Evolutionary conservation across 2,113 vertebrate species (phyloP), one percentile per base, ranked within the genome.

Genomic region (Sebastes fasciatus): DNA sequence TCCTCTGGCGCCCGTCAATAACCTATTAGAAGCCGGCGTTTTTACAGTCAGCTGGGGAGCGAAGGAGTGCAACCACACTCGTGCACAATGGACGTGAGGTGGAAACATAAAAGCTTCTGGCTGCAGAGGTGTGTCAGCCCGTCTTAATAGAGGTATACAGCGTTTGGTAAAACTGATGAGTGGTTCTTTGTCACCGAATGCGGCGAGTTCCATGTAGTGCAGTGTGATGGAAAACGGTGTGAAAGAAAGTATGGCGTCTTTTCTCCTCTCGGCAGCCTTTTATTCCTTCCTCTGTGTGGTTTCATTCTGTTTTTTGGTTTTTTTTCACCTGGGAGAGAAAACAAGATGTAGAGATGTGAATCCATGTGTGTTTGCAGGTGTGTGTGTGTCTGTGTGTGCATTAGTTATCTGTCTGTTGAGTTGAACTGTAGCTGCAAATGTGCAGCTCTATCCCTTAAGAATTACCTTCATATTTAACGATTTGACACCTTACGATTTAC

Each of bases 1-100:
- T 89, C 76, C 80, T 79, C 86, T 89, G 86, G 86, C 79, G 87
- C 80, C 88, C 73, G 89, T 95, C 95, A 91, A 94, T 95, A 95
- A 93, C 94, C 95, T 94, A 94, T 95, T 93, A 95, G 91, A 90
- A 83, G 85, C 90, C 71, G 70, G 83, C 67, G 55, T 94, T 95
- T 92, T 95, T 94, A 93, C 92, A 86, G 84, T 94, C 91, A 94
- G 88, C 91, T 88, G 86, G 89, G 89, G 92, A 90, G 83, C 66
- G 74, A 88, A 64, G 49, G 62, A 65, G 49, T 17, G 69, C 42
- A 48, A 4, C 60, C 77, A 16, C 70, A 70, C 68, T 23, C 9
- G 1, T 26, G 51, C 51, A 70, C 64, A 16, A 1, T 11, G 66
- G 48, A 61, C 13, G 42, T 49, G 65, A 74, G 82, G 23, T 70